Percentiles rank a stretch among this genome's conserved stretches.
phyloP scores from a whole-genome alignment of 2,888 invertebrate species.

The Cephalotes varians region DNA sequence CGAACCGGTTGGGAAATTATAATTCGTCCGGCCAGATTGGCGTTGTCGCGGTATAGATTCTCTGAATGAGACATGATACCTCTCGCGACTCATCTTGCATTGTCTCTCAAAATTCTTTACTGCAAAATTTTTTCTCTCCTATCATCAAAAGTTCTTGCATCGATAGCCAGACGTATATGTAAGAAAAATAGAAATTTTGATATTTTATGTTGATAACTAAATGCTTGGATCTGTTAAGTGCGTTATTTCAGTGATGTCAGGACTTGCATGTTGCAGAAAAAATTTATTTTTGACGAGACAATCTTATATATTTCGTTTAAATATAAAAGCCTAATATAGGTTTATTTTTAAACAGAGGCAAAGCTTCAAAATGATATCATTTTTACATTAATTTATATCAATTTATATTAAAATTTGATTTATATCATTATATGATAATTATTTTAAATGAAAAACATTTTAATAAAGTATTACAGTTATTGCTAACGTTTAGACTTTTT shows the following conservation, averaged over 20 bases:
- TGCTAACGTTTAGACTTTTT: not conserved
- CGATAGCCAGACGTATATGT: not conserved
- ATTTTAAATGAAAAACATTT: not conserved
- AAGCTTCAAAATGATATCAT: not conserved
- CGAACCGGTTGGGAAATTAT: slow-evolving; percentile 62
- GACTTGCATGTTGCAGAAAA: not conserved
- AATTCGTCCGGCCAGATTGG: slow-evolving; percentile 52
- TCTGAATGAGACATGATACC: slow-evolving; percentile 35
- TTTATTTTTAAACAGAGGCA: not conserved
- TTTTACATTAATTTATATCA: not conserved
- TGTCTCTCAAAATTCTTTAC: slow-evolving; percentile 27
- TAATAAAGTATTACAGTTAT: not conserved
- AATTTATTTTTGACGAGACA: not conserved
- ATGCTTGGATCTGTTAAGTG: not conserved
- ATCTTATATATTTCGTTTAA: not conserved
- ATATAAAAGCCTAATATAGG: not conserved
- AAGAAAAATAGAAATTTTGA: not conserved
- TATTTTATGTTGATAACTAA: not conserved
- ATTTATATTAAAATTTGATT: not conserved
- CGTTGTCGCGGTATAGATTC: slow-evolving; percentile 29
- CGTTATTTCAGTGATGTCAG: not conserved
- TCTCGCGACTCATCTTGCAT: slow-evolving; percentile 33
- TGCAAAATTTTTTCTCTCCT: not conserved
- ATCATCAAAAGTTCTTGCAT: not conserved
- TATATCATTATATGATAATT: not conserved